Percentiles rank a stretch among this genome's conserved stretches.
phyloP scores from a whole-genome alignment of 1,140 invertebrate species.

The Daktulosphaira vitifoliae region DNA sequence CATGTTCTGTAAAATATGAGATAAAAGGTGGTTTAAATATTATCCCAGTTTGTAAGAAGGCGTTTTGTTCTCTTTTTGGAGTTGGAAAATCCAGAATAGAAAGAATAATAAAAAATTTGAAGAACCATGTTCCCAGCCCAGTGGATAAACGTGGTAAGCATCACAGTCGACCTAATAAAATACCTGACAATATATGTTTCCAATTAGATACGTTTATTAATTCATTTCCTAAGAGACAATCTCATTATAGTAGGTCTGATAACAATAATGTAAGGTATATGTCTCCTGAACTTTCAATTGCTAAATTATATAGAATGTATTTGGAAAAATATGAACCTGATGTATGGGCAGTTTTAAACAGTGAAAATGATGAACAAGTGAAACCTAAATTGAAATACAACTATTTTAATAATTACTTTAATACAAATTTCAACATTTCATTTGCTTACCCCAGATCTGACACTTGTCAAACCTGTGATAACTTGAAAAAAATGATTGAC shows the following conservation, averaged over 20 bases:
- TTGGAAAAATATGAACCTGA: background rate
- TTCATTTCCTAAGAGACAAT: background rate
- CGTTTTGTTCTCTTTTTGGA: background rate
- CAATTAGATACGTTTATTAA: background rate
- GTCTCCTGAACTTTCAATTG: background rate
- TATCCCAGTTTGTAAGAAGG: background rate
- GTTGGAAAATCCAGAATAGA: background rate
- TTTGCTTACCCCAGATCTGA: background rate
- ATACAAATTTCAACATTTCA: constrained; percentile 1
- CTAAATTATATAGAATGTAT: background rate
- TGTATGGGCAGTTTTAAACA: background rate
- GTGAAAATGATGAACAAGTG: background rate
- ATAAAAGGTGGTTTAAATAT: background rate
- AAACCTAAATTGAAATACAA: constrained; percentile 8
- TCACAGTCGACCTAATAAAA: background rate
- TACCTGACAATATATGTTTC: background rate
- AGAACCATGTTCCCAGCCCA: background rate
- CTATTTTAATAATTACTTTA: constrained; percentile 1
- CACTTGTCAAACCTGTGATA: background rate
- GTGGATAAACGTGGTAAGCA: background rate
- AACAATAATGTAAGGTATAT: background rate
- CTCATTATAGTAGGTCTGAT: background rate
- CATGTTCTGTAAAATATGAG: constrained; percentile 4
- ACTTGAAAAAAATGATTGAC: background rate
- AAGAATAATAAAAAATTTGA: background rate